Evolutionary conservation across 2,797 vertebrate genomes (phyloP), one percentile per base, ranked within the genome.

Genomic region (Cottoperca gobio): DNA sequence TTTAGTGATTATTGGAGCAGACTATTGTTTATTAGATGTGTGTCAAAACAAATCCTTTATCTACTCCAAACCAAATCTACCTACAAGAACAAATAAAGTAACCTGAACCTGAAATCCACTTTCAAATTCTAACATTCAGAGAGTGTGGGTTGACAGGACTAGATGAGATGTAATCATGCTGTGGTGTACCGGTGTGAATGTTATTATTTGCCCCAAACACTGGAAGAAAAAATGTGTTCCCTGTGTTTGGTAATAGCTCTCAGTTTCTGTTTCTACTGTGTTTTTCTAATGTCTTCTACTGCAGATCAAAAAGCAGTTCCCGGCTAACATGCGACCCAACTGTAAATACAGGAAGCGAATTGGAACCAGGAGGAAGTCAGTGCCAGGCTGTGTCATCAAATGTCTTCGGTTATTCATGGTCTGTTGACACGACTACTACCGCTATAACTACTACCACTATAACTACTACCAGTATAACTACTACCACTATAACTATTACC

Each of bases 271-370:
- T 42, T 73, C 39, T 61, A 26, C 21, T 52, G 6, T 49, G 16
- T 63, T 55, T 77, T n/a, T n/a, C 17, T 31, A 6, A 42, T 65
- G 19, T 64, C 17, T 50, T 78, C 42, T 35, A 2, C 59, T 88
- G 31, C 85, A 96, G 95, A 24, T 93, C 35, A 77, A 31, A 78
- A 9, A 13, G 2, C 23, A 60, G 39, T 95, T 92, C 79, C 90
- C 93, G 1, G 13, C 4, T 69, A 87, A 91, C 72, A 93, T 94
- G 88, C 53, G 23, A 45, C 0, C 90, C 40, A 91, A 95, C 89
- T 96, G 95, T 81, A 81, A 12, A 58, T 95, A 67, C 85, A 93
- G 81, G 55, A 92, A 79, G 73, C 78, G 83, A 63, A 35, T 92
- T 0, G 85, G 91, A 52, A 1, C 0, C 10, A 81, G 50, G 75